phyloP scores from a whole-genome alignment of 1,140 invertebrate species.

The Yoshiicerus persimilis region DNA sequence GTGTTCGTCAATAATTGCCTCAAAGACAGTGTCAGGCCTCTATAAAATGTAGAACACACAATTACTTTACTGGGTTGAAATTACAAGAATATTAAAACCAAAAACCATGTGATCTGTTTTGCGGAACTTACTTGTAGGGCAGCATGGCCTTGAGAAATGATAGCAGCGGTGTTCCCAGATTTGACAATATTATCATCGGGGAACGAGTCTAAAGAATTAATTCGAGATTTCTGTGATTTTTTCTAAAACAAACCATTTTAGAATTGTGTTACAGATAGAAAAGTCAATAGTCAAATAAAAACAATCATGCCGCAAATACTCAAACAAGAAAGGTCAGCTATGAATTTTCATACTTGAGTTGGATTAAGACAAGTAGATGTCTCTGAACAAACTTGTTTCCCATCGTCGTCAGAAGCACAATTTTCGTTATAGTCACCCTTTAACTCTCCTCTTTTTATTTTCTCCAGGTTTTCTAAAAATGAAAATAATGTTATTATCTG shows the following conservation, averaged over 20 bases:
- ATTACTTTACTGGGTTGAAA: not conserved
- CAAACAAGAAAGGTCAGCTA: not conserved
- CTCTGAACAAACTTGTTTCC: conserved; percentile 56
- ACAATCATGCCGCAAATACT: no score
- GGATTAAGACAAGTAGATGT: conserved; percentile 38
- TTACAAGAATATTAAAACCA: no score
- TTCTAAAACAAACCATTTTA: conserved; percentile 28
- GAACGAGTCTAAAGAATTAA: conserved; percentile 34
- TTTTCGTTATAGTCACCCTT: conserved; percentile 63
- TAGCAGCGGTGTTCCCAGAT: not conserved
- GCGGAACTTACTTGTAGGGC: not conserved
- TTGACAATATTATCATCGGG: conserved; percentile 12
- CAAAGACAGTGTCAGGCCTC: conserved; percentile 36
- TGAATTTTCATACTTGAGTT: conserved; percentile 33
- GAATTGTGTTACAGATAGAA: no score
- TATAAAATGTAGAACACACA: not conserved
- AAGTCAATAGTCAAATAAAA: no score
- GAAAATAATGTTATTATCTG: conserved; percentile 23
- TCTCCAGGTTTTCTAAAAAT: conserved; percentile 71
- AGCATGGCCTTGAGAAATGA: conserved; percentile 35
- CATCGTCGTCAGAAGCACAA: conserved; percentile 58
- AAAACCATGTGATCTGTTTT: no score
- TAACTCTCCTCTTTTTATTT: conserved; percentile 79
- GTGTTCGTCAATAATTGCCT: conserved; percentile 41
- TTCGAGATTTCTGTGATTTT: conserved; percentile 36